Evolutionary conservation across 2,113 vertebrate genomes (phyloP).

Genomic region (Sorex fumeus): DNA sequence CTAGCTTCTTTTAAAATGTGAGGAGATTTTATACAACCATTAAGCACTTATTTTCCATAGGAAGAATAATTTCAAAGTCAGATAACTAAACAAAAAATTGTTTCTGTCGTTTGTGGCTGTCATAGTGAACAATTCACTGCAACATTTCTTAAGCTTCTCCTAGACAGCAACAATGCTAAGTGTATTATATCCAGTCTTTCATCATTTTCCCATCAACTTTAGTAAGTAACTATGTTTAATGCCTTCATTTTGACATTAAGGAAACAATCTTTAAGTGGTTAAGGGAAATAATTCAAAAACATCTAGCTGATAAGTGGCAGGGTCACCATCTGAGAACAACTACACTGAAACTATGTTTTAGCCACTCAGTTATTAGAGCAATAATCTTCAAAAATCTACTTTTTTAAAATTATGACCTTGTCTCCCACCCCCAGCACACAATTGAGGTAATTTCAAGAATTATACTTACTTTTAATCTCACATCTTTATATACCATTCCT

Average conservation of each 20-base stretch:
- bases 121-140: background rate
- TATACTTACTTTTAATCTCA: background rate
- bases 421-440: background rate
- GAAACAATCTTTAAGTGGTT: background rate
- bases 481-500: background rate
- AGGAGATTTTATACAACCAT: background rate
- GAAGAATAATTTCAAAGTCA: background rate
- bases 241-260: background rate
- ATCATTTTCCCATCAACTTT: background rate
- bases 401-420: background rate
- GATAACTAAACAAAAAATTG: background rate
- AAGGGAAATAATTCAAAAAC: background rate
- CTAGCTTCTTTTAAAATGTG: background rate
- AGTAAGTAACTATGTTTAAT: background rate
- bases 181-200: background rate
- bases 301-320: background rate
- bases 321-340: background rate
- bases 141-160: background rate
- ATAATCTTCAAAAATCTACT: no score
- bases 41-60: background rate
- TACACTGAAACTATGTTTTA: background rate
- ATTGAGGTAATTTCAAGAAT: background rate
- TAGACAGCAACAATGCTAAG: background rate
- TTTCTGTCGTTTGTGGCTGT: background rate
- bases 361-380: background rate